Percentiles rank a stretch among this genome's conserved stretches.
phyloP scores from a whole-genome alignment of 2,888 invertebrate genomes.

The Epiblema foenella region DNA sequence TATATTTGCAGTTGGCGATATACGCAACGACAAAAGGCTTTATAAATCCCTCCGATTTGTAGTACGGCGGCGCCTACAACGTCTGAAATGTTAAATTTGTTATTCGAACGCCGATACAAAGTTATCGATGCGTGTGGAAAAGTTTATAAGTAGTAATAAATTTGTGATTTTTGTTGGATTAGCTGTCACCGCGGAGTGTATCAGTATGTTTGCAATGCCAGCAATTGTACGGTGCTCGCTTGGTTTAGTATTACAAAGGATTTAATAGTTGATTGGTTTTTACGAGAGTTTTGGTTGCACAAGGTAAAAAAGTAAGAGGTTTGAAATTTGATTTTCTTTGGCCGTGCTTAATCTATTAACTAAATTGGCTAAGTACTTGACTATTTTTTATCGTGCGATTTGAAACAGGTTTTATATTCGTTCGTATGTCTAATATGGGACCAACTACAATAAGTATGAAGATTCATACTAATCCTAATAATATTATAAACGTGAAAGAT shows the following conservation, averaged over 20 bases:
- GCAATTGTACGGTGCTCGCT: constrained; percentile 17
- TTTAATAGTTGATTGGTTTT: constrained; percentile 34
- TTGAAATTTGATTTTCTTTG: neutral
- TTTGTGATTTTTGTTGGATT: neutral
- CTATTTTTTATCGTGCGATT: too few species aligned
- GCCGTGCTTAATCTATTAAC: neutral
- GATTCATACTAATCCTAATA: too few species aligned
- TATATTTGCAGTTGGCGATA: constrained; percentile 1
- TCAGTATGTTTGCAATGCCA: constrained; percentile 12
- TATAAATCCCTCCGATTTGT: neutral
- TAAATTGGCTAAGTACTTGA: too few species aligned
- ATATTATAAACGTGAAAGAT: too few species aligned
- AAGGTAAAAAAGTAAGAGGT: constrained; percentile 10
- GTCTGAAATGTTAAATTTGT: constrained; percentile 7
- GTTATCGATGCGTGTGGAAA: neutral
- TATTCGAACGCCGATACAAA: constrained; percentile 13
- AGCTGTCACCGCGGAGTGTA: neutral
- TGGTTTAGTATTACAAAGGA: constrained; percentile 33
- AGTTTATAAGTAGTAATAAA: neutral
- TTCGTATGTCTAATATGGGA: too few species aligned
- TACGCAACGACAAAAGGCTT: neutral
- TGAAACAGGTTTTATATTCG: too few species aligned
- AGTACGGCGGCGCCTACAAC: neutral
- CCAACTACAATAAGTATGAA: too few species aligned
- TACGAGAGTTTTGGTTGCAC: constrained; percentile 13